Evolutionary conservation across 2,797 vertebrate genomes (phyloP).

Genomic region (Knipowitschia caucasica): DNA sequence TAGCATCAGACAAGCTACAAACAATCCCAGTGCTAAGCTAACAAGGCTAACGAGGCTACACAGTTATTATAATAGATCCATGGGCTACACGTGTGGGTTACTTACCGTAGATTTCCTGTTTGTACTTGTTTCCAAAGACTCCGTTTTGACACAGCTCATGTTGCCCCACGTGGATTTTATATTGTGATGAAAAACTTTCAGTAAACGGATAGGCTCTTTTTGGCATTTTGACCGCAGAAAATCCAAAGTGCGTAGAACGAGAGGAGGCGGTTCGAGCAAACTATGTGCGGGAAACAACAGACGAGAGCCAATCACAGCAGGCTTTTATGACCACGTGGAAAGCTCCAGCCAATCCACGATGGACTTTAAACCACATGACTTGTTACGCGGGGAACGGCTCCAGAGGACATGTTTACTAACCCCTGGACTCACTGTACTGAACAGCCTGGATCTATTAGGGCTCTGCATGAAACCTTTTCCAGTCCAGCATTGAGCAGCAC

Average conservation of each 20-base stretch:
- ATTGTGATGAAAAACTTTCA: constrained; percentile 77
- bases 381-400: constrained; percentile 4
- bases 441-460: too few species aligned
- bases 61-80: background rate
- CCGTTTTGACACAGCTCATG: constrained; percentile 68
- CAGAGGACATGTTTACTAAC: too few species aligned
- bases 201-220: constrained; percentile 75
- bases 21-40: background rate
- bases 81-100: background rate
- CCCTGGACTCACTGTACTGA: too few species aligned
- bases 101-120: constrained; percentile 75
- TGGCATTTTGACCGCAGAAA: constrained; percentile 72
- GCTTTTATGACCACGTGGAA: constrained; percentile 36
- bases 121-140: constrained; percentile 71
- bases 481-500: too few species aligned
- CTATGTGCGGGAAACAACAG: constrained; percentile 45
- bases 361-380: constrained; percentile 10
- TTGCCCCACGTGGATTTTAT: constrained; percentile 76
- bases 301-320: constrained; percentile 34
- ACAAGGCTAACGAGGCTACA: background rate
- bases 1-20: too few species aligned
- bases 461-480: too few species aligned
- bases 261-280: constrained; percentile 42
- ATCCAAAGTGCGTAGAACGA: too few species aligned
- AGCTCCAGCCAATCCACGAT: constrained; percentile 15